Base-by-base conservation (phyloP, 1,140 invertebrate species). In the Dendroctonus ponderosae region DNA sequence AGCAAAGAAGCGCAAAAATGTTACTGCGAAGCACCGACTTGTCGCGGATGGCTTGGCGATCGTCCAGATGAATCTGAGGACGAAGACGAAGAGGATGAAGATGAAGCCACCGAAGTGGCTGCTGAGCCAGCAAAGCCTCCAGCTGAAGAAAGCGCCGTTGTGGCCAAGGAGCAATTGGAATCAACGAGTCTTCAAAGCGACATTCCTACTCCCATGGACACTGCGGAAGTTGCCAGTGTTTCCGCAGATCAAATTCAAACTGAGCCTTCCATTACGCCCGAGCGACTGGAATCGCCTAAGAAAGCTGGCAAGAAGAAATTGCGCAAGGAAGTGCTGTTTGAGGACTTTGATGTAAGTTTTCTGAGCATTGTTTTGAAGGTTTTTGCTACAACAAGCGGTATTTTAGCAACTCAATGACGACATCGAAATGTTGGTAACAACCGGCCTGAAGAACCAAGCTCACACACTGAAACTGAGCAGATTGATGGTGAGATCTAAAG, bases 1-100 rank as follows among this genome's bases (percentile, higher is more conserved):
- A 91, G 90, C 3, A 93, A 96, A 81, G 92, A 95, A 79, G 94
- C 95, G 2, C 95, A 98, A 80, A 90, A 89, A 66, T 99, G 97
- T 82, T 97, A 86, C 79, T 99, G 97, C 78, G 93, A 92, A 70
- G 84, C 93, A 4, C 69, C 83, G 5, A 90, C 87, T 70, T 99
- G 97, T 78, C 86, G 94, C 6, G 96, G 97, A 6, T 96, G 92
- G 88, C 94, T 99, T 60, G 96, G 96, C 7, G 90, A 91, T 58
- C 87, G 92, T 69, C 91, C 91, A 1, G 86, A 89, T 39, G 83
- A 84, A 2, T 86, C 89, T 46, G 86, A 88, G 68, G 85, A 80
- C 66, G 84, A 82, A 66, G 84, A 78, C 60, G 82, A 74, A 62
- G 84, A 84, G 72, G 80, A 80, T 63, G 80, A 80, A 62, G 75